Conservation (phyloP, 2,113 vertebrate genomes). For the Podarcis cretensis region DNA sequence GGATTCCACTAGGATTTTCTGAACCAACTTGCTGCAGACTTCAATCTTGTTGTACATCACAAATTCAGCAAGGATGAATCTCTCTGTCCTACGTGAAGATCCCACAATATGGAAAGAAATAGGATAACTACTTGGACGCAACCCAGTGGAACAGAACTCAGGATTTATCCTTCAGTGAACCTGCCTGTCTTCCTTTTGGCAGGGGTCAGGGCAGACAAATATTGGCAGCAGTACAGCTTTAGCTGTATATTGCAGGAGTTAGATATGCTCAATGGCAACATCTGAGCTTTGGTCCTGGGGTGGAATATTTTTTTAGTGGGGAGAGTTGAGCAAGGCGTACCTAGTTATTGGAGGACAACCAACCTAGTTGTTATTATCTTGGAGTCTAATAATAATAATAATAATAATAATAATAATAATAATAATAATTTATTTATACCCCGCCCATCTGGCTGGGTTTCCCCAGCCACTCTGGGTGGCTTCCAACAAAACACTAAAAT, state of each 20-base stretch:
- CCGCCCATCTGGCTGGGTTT: too few species aligned
- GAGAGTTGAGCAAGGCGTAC: not conserved
- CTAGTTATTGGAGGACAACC: not conserved
- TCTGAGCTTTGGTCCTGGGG: not conserved
- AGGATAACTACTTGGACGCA: not conserved
- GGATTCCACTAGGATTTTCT: constrained; percentile 49
- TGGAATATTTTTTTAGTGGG: too few species aligned
- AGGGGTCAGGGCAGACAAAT: not conserved
- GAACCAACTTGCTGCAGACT: constrained; percentile 47
- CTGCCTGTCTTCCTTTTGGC: not conserved
- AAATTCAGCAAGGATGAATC: constrained; percentile 56
- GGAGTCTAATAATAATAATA: not conserved
- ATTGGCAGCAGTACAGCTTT: not conserved
- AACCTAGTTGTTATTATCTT: not conserved
- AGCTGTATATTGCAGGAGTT: not conserved
- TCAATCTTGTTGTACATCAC: constrained; percentile 57
- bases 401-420: too few species aligned
- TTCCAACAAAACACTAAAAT: too few species aligned
- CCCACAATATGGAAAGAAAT: not conserved
- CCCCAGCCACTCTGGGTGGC: too few species aligned
- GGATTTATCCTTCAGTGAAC: not conserved
- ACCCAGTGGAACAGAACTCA: not conserved
- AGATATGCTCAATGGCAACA: not conserved
- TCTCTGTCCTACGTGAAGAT: constrained; percentile 27
- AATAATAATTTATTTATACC: too few species aligned